A percentile compares a stretch with the other conserved stretches of the same genome.
These are phyloP conservation scores for Strigops habroptila DNA, from an alignment of 2,113 vertebrate species.

Conservation along the genomic window DNA sequence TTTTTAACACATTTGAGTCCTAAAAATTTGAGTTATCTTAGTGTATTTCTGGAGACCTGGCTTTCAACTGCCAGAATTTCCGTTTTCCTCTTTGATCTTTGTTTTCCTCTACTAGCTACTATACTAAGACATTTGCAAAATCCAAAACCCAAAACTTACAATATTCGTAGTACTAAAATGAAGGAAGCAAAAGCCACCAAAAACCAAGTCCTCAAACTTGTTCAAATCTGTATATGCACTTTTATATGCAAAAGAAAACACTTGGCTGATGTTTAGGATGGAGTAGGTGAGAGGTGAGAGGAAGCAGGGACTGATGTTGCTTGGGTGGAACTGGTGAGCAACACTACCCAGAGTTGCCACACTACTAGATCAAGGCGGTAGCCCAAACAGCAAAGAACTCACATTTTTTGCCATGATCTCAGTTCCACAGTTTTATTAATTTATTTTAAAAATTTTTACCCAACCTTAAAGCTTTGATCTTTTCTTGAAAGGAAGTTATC, in stretches of 20 bases:
- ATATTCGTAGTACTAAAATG: not conserved
- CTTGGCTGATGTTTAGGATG: not conserved
- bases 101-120: not conserved
- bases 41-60: not conserved
- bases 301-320: not conserved
- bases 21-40: not conserved
- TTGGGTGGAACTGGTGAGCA: not conserved
- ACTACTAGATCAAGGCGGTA: not conserved
- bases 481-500: not conserved
- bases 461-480: not conserved
- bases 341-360: not conserved
- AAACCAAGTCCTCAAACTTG: not conserved
- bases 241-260: not conserved
- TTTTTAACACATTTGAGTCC: not conserved
- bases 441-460: not conserved
- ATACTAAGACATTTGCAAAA: not conserved
- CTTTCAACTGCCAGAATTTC: not conserved
- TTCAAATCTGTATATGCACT: not conserved
- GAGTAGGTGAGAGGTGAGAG: not conserved
- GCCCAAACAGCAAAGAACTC: not conserved
- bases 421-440: not conserved
- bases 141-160: not conserved
- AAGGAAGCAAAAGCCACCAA: not conserved
- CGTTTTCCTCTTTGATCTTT: not conserved
- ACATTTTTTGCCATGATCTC: not conserved